Evolutionary conservation across 2,113 vertebrate species (phyloP).

Genomic region (Pantherophis guttatus): DNA sequence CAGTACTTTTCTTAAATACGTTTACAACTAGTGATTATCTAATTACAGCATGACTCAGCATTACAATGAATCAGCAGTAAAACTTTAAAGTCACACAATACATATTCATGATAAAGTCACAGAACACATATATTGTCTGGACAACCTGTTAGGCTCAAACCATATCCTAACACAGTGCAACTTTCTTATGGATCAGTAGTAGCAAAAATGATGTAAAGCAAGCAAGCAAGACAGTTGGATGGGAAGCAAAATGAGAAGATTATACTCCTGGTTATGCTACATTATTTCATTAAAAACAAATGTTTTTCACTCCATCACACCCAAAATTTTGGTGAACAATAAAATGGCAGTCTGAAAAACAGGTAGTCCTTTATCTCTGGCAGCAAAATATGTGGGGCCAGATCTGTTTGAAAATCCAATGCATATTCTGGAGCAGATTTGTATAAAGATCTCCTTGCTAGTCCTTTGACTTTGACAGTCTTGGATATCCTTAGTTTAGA

Average conservation of each 20-base stretch:
- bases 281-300: background rate
- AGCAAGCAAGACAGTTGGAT: background rate
- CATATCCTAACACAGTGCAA: background rate
- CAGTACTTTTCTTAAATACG: too few species aligned
- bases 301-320: background rate
- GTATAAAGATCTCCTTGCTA: background rate
- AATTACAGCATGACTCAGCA: too few species aligned
- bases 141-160: too few species aligned
- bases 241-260: background rate
- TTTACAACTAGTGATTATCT: too few species aligned
- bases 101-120: too few species aligned
- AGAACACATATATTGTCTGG: too few species aligned
- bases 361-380: background rate
- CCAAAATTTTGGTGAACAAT: background rate
- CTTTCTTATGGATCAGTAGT: background rate
- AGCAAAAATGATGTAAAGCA: background rate
- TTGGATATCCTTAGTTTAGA: background rate
- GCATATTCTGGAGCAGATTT: background rate
- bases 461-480: background rate
- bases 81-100: too few species aligned
- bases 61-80: too few species aligned
- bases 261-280: background rate
- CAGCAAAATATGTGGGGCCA: background rate
- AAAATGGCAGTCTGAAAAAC: background rate
- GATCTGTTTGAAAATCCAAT: background rate